Evolutionary conservation across 2,113 vertebrate species (phyloP).

Genomic region (Telmatochromis sp.): DNA sequence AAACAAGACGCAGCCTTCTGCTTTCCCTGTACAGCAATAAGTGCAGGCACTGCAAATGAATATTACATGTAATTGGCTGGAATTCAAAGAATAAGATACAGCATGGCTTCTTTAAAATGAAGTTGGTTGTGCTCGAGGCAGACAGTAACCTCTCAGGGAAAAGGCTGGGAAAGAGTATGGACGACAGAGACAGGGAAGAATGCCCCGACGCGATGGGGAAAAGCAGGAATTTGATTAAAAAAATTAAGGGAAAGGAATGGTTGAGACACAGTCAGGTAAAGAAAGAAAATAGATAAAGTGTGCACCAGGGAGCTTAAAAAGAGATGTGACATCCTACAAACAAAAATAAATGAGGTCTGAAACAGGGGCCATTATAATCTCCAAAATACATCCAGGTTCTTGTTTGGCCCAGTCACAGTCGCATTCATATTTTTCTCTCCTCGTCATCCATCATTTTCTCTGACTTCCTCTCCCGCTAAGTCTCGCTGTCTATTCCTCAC

Average conservation of each 20-base stretch:
- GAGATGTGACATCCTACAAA: not conserved
- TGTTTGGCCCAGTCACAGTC: not conserved
- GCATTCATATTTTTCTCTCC: not conserved
- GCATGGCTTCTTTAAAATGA: not conserved
- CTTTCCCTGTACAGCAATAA: not conserved
- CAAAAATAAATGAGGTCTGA: slow-evolving; percentile 8
- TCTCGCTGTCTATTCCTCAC: not conserved
- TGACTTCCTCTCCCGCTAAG: not conserved
- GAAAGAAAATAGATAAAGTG: not conserved
- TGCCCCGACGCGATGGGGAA: not conserved
- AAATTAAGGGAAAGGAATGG: not conserved
- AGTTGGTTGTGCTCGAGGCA: not conserved
- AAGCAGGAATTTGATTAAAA: not conserved
- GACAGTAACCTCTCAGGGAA: not conserved
- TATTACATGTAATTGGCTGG: not conserved
- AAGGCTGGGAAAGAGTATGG: not conserved
- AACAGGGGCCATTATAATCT: not conserved
- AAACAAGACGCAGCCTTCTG: not conserved
- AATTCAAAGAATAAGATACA: not conserved
- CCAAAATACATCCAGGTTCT: not conserved
- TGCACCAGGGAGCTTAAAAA: not conserved
- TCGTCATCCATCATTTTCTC: not conserved
- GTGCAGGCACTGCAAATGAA: not conserved
- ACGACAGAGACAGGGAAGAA: not conserved
- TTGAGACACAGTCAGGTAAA: not conserved